Base-by-base conservation (phyloP, 2,113 vertebrate genomes). In the Antidorcas marsupialis region DNA sequence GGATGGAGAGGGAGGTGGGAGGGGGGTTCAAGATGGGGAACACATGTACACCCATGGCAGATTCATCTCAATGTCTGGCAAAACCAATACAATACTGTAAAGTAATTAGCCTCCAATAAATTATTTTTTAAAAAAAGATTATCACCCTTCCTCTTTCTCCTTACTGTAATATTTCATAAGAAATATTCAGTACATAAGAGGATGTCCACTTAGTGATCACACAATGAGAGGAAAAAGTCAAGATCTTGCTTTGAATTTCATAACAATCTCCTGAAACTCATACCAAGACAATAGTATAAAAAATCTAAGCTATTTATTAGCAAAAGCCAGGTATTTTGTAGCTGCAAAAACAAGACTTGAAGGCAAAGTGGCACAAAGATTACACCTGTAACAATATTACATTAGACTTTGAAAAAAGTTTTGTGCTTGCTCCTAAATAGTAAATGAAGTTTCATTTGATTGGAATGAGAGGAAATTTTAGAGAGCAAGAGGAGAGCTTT, bases 201-300 rank as follows among this genome's bases (percentile, higher is more conserved):
- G 8, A 0, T 5, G 15, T 82, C 50, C 17, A 60, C 28, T 55
- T 60, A 90, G 13, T 79, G 50, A 87, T 27, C 17, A 62, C 3
- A 59, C 25, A 76, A 50, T 78, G 30, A 91, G 36, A 67, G 27
- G 33, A 83, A 96, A 87, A 87, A 36, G 4, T 59, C 62, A 83
- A 36, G 57, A 67, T 97, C 47, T 94, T 97, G 25, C 36, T 95
- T 88, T 79, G 21, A 84, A 91, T 93, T 93, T 36, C 28, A 85
- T 90, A 84, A 36, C 33, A 74, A 39, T n/a, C 17, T 50, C 55
- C 47, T 89, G 23, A 89, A 60, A 92, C 78, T 90, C 43, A 30
- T 13, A 53, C 67, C 36, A 79, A 6, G 23, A 39, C 4, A 90
- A 30, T 25, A 78, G 1, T 92, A 30, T 94, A 59, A 62, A 96